Percentiles rank a stretch among this genome's conserved stretches.
Conservation (phyloP, 2,888 invertebrate genomes). For the Belgica antarctica region DNA sequence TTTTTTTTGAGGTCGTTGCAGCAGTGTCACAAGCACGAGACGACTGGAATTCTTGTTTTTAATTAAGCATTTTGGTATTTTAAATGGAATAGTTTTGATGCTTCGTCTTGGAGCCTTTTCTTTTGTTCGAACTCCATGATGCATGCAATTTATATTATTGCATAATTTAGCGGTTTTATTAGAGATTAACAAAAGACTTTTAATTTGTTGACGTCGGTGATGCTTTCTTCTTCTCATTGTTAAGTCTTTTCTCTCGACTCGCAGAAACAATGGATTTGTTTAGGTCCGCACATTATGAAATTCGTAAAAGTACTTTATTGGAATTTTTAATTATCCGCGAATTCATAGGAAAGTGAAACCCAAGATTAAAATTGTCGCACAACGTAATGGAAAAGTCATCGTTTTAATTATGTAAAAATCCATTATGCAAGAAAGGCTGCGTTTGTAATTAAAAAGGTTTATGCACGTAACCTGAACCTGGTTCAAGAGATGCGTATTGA, state of each 20-base stretch:
- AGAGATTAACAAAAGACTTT: slow-evolving; percentile 4
- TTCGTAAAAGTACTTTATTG: neutral
- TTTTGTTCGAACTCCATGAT: no score
- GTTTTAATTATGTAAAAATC: no score
- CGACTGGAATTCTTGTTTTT: no score
- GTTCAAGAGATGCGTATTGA: no score
- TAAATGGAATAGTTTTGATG: no score
- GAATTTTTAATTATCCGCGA: slow-evolving; percentile 11
- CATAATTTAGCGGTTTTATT: neutral
- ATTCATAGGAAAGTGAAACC: neutral
- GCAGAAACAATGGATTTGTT: neutral
- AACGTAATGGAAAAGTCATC: no score
- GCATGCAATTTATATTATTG: neutral
- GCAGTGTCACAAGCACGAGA: neutral
- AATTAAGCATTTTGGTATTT: no score
- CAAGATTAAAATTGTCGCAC: no score
- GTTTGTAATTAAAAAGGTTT: no score
- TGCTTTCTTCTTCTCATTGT: neutral
- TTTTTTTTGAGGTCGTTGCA: neutral
- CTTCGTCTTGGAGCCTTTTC: no score
- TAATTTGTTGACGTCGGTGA: slow-evolving; percentile 4
- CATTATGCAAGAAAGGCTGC: no score
- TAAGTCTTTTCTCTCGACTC: neutral
- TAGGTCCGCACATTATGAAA: neutral
- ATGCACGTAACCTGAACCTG: no score